Conservation (phyloP, 2,888 invertebrate species). For the Harpalus rubripes region DNA sequence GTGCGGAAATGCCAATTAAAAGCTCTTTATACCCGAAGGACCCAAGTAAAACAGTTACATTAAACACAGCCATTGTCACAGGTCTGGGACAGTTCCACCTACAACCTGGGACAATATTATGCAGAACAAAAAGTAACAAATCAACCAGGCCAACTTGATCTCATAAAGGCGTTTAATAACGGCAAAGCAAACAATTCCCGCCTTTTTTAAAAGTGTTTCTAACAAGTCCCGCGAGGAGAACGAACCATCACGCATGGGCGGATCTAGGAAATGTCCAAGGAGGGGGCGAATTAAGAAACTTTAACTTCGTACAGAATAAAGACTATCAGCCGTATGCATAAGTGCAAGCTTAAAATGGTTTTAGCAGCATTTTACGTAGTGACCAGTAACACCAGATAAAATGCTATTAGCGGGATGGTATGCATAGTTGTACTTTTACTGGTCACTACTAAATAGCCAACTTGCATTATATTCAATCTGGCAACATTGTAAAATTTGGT, state of each 20-base stretch:
- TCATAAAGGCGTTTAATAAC: constrained; percentile 65
- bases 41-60: constrained; percentile 59
- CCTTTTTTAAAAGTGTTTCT: constrained; percentile 32
- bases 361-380: too few relatives aligned
- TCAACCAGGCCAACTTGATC: constrained; percentile 57
- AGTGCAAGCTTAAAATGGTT: too few relatives aligned
- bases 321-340: too few relatives aligned
- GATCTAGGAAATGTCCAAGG: too few relatives aligned
- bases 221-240: constrained; percentile 62
- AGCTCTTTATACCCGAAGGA: constrained; percentile 60
- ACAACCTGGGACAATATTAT: constrained; percentile 25
- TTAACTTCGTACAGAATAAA: too few relatives aligned
- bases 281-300: too few relatives aligned
- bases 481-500: too few relatives aligned
- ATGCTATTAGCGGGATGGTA: too few relatives aligned
- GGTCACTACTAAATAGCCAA: too few relatives aligned
- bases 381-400: too few relatives aligned
- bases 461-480: too few relatives aligned
- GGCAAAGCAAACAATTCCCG: constrained; percentile 39
- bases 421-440: too few relatives aligned
- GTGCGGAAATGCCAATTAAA: constrained; percentile 63
- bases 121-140: constrained; percentile 56
- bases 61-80: constrained; percentile 57
- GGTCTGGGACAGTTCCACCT: constrained; percentile 2
- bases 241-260: not conserved